Percentiles rank a stretch among this genome's conserved stretches.
Evolutionary conservation across 2,113 vertebrate genomes (phyloP).

Genomic region (Furnarius figulus): DNA sequence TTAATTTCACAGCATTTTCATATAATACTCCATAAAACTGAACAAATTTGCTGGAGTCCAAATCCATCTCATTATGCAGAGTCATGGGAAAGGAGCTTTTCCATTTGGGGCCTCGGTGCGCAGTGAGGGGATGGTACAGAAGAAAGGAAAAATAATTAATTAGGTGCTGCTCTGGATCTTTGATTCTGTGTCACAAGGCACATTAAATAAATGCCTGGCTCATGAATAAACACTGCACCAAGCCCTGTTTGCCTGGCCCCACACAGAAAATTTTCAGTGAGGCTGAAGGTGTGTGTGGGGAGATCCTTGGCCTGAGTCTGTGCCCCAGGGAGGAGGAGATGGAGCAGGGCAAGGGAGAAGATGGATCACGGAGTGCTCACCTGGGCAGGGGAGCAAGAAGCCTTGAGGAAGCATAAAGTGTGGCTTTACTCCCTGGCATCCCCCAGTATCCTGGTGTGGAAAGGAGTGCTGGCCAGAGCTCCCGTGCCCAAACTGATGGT

Average conservation of each 20-base stretch:
- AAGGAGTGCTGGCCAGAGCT: rapidly evolving
- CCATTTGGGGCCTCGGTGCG: neutral
- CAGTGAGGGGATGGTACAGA: conserved; percentile 14
- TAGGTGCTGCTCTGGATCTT: conserved; percentile 56
- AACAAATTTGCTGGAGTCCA: conserved; percentile 53
- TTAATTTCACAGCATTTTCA: conserved; percentile 53
- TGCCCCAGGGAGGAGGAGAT: neutral
- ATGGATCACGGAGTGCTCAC: neutral
- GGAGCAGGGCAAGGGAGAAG: neutral
- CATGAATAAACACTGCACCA: neutral
- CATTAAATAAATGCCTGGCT: conserved; percentile 27
- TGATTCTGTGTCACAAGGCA: conserved; percentile 38
- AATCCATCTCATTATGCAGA: conserved; percentile 50
- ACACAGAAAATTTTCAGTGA: neutral
- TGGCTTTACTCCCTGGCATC: neutral
- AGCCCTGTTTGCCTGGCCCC: neutral
- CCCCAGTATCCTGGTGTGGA: neutral
- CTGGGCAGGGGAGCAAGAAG: neutral
- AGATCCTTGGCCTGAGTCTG: neutral
- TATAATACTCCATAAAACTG: conserved; percentile 52
- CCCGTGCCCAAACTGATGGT: rapidly evolving
- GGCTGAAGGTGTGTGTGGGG: neutral
- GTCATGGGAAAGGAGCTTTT: conserved; percentile 33
- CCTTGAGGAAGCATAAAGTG: neutral
- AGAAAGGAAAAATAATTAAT: conserved; percentile 56